Evolutionary conservation across 2,888 invertebrate genomes (phyloP), one percentile per base, ranked within the genome.

Genomic region (Lymantria monacha): DNA sequence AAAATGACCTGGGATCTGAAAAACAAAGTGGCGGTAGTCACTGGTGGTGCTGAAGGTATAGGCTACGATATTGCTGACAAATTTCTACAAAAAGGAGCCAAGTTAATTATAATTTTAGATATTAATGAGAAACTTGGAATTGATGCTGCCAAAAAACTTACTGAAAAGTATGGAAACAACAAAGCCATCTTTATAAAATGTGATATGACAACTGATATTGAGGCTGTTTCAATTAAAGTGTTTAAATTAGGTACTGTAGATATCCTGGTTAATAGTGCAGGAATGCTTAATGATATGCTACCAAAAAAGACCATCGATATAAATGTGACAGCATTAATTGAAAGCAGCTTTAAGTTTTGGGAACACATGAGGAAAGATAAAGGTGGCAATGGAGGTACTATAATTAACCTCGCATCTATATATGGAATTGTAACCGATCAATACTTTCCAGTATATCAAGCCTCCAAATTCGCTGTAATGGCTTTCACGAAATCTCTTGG

Each of bases 381-480:
- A 22, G 87, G 90, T 1, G 92, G 92, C 0, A 70, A 76, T 41
- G 94, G 94, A 3, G 94, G 94, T 3, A 87, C 91, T 2, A 89
- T 94, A 44, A 83, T 94, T 13, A 95, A 95, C 69, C 79, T 93
- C 37, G 85, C 93, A 1, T 94, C 94, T 0, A 87, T 92, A 11
- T 86, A 92, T 51, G 93, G 93, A 0, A 81, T 33, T 12, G 12
- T 7, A 12, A 22, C 42, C 1, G 42, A 50, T 15, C 59, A 52
- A n/a, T 63, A 42, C 22, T 0, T 14, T 5, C 44, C 52, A 1
- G 37, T 53, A 10, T 69, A 69, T 37, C 57, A 58, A 50, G 92
- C 92, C 0, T 91, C 93, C 0, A 93, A 93, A 70, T 85, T 83
- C 49, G 90, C 85, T 10, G 85, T 92, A 1, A 69, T 85, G 12